Evolutionary conservation across 2,888 invertebrate species (phyloP).

Genomic region (Biston betularia): DNA sequence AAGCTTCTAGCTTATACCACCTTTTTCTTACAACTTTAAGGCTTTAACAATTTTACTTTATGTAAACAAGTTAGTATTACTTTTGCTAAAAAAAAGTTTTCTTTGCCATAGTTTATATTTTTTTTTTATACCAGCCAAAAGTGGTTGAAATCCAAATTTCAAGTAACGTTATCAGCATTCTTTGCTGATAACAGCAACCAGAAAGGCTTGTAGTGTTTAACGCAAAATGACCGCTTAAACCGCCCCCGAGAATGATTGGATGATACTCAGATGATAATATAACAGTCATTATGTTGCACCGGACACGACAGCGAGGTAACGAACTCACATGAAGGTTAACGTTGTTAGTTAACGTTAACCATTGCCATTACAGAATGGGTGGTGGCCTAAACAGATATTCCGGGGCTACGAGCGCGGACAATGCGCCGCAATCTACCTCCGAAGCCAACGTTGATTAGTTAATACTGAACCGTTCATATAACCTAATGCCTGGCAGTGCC

Average conservation of each 20-base stretch:
- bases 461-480: slow-evolving; percentile 80
- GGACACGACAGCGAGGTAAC: slow-evolving; percentile 62
- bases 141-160: not conserved
- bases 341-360: slow-evolving; percentile 73
- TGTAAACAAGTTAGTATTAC: not conserved
- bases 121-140: not conserved
- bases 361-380: slow-evolving; percentile 80
- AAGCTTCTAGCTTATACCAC: slow-evolving; percentile 18
- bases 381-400: slow-evolving; percentile 86
- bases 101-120: not conserved
- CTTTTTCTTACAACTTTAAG: not conserved
- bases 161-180: slow-evolving; percentile 5
- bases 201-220: slow-evolving; percentile 18
- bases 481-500: slow-evolving; percentile 69
- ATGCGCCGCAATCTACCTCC: slow-evolving; percentile 82
- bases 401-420: slow-evolving; percentile 82
- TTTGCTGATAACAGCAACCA: slow-evolving; percentile 6
- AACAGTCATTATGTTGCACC: slow-evolving; percentile 43
- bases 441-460: slow-evolving; percentile 84
- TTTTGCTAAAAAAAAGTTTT: too few species aligned
- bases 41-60: not conserved
- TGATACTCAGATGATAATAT: slow-evolving; percentile 41
- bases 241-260: slow-evolving; percentile 38
- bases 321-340: slow-evolving; percentile 69
- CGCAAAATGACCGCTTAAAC: slow-evolving; percentile 26